A percentile compares a stretch with the other conserved stretches of the same genome.
Conservation (phyloP, 2,888 invertebrate species). For the Piscicola geometra region DNA sequence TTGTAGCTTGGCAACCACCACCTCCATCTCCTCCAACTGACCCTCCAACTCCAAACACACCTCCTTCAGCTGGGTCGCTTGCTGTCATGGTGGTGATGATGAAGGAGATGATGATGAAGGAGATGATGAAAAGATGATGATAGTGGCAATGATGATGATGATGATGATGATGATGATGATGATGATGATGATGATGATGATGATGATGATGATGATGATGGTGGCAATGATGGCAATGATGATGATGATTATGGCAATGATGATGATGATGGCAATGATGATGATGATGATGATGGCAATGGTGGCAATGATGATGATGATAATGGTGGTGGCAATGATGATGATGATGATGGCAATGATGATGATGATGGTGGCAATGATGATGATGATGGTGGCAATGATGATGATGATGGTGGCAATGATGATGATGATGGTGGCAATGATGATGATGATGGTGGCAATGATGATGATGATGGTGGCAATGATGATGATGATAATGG, state of each 20-base stretch:
- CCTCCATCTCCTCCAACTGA: slow-evolving; percentile 32
- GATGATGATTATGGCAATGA: background rate
- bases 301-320: slow-evolving; percentile 20
- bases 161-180: background rate
- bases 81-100: slow-evolving; percentile 17
- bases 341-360: slow-evolving; percentile 30
- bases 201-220: background rate
- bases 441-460: too few species aligned
- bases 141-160: background rate
- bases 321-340: background rate
- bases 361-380: slow-evolving; percentile 33
- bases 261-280: background rate
- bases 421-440: background rate
- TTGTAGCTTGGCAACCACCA: slow-evolving; percentile 21
- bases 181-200: slow-evolving; percentile 1
- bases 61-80: slow-evolving; percentile 30
- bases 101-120: background rate
- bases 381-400: slow-evolving; percentile 23
- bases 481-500: too few species aligned
- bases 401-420: slow-evolving; percentile 29
- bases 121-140: background rate
- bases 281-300: background rate
- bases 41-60: slow-evolving; percentile 32
- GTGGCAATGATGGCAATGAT: background rate
- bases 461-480: too few species aligned